Evolutionary conservation across 2,113 vertebrate species (phyloP).

Genomic region (Nicator chloris): DNA sequence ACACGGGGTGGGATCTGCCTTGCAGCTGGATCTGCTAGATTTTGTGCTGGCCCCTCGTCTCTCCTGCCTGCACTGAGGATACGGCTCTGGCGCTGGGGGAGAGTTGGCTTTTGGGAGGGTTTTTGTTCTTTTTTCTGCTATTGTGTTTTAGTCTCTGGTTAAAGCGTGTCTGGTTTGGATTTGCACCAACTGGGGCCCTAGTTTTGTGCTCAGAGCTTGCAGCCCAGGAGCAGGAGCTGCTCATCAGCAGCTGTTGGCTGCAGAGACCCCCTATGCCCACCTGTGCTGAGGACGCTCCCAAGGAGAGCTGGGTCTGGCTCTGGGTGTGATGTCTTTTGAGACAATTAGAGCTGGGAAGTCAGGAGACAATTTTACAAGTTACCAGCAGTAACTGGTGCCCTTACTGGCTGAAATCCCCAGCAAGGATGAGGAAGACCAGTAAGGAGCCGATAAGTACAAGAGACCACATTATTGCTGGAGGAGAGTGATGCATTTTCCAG

Average conservation of each 20-base stretch:
- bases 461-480: not conserved
- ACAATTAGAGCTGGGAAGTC: not conserved
- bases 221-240: not conserved
- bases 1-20: not conserved
- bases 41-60: fast-evolving
- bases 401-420: not conserved
- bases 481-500: not conserved
- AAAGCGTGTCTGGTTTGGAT: conserved; percentile 8
- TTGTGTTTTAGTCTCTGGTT: not conserved
- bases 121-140: not conserved
- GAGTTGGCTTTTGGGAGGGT: not conserved
- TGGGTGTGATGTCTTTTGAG: not conserved
- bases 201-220: not conserved
- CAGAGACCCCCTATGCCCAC: not conserved
- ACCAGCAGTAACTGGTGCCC: not conserved
- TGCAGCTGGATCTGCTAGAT: not conserved
- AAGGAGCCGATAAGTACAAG: not conserved
- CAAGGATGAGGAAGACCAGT: fast-evolving
- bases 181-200: not conserved
- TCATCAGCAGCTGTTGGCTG: not conserved
- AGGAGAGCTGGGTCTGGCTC: not conserved
- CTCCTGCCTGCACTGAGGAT: not conserved
- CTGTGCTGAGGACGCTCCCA: not conserved
- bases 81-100: fast-evolving
- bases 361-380: not conserved